Percentiles rank a stretch among this genome's conserved stretches.
Evolutionary conservation across 2,888 invertebrate species (phyloP).

Genomic region (Laspeyria flexula): DNA sequence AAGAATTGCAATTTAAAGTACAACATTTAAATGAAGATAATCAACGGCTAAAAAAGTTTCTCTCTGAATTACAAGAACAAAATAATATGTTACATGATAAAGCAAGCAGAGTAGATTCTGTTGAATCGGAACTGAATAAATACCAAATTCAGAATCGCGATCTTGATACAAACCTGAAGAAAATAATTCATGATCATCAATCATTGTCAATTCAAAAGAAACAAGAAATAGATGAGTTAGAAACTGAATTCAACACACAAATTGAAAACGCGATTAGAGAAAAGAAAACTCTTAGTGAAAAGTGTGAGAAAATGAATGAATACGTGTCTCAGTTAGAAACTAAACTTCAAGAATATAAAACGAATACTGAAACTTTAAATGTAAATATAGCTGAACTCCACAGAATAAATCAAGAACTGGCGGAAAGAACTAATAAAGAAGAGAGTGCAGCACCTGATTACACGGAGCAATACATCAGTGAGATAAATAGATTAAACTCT

Average conservation of each 20-base stretch:
- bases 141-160: constrained; percentile 70
- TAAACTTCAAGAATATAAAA: constrained; percentile 68
- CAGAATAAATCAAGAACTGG: constrained; percentile 64
- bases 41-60: constrained; percentile 74
- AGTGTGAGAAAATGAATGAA: constrained; percentile 77
- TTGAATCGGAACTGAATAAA: constrained; percentile 62
- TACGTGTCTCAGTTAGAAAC: constrained; percentile 74
- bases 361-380: constrained; percentile 64
- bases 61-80: constrained; percentile 75
- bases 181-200: constrained; percentile 67
- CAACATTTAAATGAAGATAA: constrained; percentile 82
- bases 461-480: constrained; percentile 81
- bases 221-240: constrained; percentile 75
- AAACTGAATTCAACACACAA: constrained; percentile 77
- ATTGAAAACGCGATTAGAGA: constrained; percentile 79
- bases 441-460: constrained; percentile 64
- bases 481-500: constrained; percentile 86
- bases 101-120: constrained; percentile 62
- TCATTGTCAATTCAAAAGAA: constrained; percentile 73
- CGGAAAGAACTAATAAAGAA: constrained; percentile 53
- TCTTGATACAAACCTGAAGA: constrained; percentile 76
- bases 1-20: constrained; percentile 83
- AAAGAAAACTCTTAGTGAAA: constrained; percentile 78
- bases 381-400: constrained; percentile 67
- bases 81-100: constrained; percentile 66